Conservation (phyloP, 2,888 invertebrate species). For the Corythucha ciliata region DNA sequence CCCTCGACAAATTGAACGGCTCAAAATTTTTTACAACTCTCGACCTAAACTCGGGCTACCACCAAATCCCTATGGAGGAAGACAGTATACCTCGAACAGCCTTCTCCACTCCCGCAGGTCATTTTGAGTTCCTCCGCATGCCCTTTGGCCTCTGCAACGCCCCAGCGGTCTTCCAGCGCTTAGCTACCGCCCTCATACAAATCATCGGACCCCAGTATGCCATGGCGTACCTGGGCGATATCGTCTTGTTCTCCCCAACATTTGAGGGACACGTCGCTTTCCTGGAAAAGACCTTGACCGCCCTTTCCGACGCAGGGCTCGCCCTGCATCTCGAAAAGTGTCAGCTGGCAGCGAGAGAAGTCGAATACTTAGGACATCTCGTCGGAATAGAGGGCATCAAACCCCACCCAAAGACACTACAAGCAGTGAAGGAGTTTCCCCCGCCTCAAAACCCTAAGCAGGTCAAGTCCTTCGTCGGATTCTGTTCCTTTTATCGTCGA, state of each 20-base stretch:
- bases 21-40: too few species aligned
- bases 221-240: slow-evolving; percentile 31
- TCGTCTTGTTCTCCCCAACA: slow-evolving; percentile 15
- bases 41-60: too few species aligned
- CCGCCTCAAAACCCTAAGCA: slow-evolving; percentile 37
- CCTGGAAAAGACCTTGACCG: too few species aligned
- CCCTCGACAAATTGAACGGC: too few species aligned
- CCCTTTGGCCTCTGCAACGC: slow-evolving; percentile 38
- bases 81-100: neutral
- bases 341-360: too few species aligned
- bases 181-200: slow-evolving; percentile 38
- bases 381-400: slow-evolving; percentile 38
- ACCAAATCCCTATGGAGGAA: too few species aligned
- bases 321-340: too few species aligned
- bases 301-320: too few species aligned
- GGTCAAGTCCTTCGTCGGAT: slow-evolving; percentile 33
- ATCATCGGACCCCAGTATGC: slow-evolving; percentile 34
- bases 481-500: neutral
- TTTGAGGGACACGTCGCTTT: too few species aligned
- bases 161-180: slow-evolving; percentile 39
- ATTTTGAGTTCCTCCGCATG: too few species aligned
- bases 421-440: slow-evolving; percentile 36
- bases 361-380: slow-evolving; percentile 41
- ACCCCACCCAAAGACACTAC: slow-evolving; percentile 39
- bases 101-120: neutral